Evolutionary conservation across 2,888 invertebrate species (phyloP).

Genomic region (Altica lythri): DNA sequence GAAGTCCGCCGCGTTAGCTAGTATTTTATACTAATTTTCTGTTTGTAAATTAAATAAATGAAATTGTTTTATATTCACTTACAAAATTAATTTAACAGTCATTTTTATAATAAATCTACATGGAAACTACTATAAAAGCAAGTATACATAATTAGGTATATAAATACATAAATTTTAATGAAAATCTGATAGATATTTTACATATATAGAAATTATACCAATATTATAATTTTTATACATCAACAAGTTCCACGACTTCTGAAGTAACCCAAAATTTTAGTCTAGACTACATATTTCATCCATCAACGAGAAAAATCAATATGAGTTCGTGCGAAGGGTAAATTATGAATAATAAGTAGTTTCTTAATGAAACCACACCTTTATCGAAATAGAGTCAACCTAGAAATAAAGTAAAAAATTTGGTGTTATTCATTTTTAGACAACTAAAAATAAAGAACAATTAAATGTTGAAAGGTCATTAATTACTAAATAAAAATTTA

Average conservation of each 20-base stretch:
- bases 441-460: conserved; percentile 8
- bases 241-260: conserved; percentile 9
- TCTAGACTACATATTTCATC: conserved; percentile 11
- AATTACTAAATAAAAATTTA: conserved; percentile 15
- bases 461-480: conserved; percentile 6
- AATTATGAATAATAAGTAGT: conserved; percentile 13
- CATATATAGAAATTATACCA: no score
- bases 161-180: no score
- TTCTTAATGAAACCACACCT: conserved; percentile 5
- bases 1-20: no score
- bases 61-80: no score
- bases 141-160: no score
- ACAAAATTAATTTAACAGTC: no score
- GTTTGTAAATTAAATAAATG: no score
- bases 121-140: no score
- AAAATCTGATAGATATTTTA: no score
- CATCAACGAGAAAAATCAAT: conserved; percentile 9
- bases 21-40: no score
- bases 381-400: conserved; percentile 8
- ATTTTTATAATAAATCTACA: no score
- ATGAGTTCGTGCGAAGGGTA: conserved; percentile 6
- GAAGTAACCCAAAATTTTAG: not conserved
- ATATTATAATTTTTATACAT: no score
- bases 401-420: not conserved
- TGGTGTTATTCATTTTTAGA: not conserved